Conservation (phyloP, 1,140 invertebrate species). For the Leptopilina boulardi region DNA sequence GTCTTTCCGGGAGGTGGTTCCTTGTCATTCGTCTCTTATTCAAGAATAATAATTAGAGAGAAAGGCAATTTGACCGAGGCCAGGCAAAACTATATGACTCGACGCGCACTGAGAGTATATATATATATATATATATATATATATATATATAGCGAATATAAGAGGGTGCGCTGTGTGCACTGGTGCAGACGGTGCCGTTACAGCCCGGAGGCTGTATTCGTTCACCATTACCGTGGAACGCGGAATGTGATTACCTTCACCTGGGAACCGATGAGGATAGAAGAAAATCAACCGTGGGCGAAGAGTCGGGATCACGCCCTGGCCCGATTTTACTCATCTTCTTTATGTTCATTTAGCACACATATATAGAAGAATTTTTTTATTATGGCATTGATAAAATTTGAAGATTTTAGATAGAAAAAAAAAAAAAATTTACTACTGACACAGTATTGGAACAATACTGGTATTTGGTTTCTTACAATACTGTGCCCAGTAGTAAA, state of each 20-base stretch:
- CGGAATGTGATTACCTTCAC: slow-evolving; percentile 73
- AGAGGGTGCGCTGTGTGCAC: slow-evolving; percentile 47
- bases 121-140: too few relatives aligned
- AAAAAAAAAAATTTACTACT: too few relatives aligned
- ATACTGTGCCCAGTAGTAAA: too few relatives aligned
- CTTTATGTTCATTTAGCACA: slow-evolving; percentile 44
- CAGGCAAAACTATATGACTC: slow-evolving; percentile 44
- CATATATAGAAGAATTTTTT: background rate
- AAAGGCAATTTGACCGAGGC: slow-evolving; percentile 40
- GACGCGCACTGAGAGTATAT: too few relatives aligned
- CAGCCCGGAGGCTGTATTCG: slow-evolving; percentile 64
- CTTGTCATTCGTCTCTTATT: slow-evolving; percentile 31
- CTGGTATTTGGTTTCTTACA: too few relatives aligned
- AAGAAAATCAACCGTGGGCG: background rate
- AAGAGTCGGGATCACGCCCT: slow-evolving; percentile 28
- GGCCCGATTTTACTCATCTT: slow-evolving; percentile 47
- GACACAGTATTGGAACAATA: too few relatives aligned
- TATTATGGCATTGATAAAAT: too few relatives aligned
- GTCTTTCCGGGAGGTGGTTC: slow-evolving; percentile 29
- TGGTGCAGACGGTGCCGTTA: slow-evolving; percentile 67
- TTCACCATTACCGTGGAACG: slow-evolving; percentile 72
- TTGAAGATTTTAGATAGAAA: too few relatives aligned
- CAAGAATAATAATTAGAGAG: slow-evolving; percentile 31
- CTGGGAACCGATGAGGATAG: slow-evolving; percentile 57
- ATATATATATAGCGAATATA: slow-evolving; percentile 55